Percentiles rank a stretch among this genome's conserved stretches.
Conservation (phyloP, 2,113 vertebrate genomes). For the Phrynocephalus versicolor region DNA sequence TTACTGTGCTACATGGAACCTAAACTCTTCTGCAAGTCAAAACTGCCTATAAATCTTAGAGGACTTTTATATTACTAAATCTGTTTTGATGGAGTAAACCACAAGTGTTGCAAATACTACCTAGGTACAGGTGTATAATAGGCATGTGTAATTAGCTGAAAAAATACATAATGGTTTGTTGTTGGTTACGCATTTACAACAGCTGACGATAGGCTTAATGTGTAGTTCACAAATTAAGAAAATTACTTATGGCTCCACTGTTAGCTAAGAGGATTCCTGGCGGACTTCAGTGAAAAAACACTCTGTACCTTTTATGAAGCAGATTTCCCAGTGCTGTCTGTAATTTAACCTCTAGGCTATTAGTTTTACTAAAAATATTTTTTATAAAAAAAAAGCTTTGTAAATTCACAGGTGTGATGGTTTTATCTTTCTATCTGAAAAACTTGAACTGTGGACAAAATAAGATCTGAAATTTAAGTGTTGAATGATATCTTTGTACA, state of each 20-base stretch:
- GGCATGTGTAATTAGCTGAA: slow-evolving; percentile 69
- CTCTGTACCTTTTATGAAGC: slow-evolving; percentile 53
- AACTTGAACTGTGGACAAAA: slow-evolving; percentile 60
- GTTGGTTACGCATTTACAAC: slow-evolving; percentile 72
- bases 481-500: slow-evolving; percentile 55
- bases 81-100: slow-evolving; percentile 74
- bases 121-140: slow-evolving; percentile 67
- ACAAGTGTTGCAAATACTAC: slow-evolving; percentile 64
- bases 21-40: slow-evolving; percentile 32
- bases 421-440: slow-evolving; percentile 65
- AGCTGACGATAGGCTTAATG: slow-evolving; percentile 71
- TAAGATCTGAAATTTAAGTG: slow-evolving; percentile 57
- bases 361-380: slow-evolving; percentile 61
- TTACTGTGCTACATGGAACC: slow-evolving; percentile 27
- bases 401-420: slow-evolving; percentile 63
- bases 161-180: slow-evolving; percentile 74
- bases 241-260: slow-evolving; percentile 67
- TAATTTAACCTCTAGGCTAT: slow-evolving; percentile 61
- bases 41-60: slow-evolving; percentile 41
- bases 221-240: slow-evolving; percentile 65
- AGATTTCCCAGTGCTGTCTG: slow-evolving; percentile 62
- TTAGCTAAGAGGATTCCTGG: slow-evolving; percentile 66
- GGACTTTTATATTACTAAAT: slow-evolving; percentile 62
- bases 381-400: slow-evolving; percentile 59
- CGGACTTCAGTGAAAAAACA: slow-evolving; percentile 58